Conservation (phyloP, 2,797 vertebrate species). For the Eulemur mongoz region DNA sequence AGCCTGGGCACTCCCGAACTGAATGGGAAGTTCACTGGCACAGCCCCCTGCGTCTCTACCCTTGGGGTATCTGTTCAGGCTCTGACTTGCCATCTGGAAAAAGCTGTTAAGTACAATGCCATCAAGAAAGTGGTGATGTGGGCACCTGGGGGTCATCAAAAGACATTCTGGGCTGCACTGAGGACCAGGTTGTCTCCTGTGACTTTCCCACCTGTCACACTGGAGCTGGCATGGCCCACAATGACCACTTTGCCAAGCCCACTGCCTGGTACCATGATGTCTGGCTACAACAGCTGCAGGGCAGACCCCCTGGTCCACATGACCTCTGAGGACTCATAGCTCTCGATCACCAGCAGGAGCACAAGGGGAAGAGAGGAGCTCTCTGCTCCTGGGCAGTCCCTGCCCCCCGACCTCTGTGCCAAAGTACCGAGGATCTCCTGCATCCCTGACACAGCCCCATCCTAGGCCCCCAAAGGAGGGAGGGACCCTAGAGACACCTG, state of each 20-base stretch:
- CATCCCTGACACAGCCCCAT: rapidly evolving
- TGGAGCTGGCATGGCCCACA: slow-evolving; percentile 91
- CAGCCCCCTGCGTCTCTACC: slow-evolving; percentile 93
- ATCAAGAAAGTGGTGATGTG: slow-evolving; percentile 92
- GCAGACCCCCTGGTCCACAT: not conserved
- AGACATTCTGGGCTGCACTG: slow-evolving; percentile 81
- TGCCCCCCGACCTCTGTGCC: not conserved
- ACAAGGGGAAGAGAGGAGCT: not conserved
- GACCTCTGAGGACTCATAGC: not conserved
- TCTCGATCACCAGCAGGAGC: not conserved
- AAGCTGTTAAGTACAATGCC: slow-evolving; percentile 87
- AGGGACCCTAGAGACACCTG: not conserved
- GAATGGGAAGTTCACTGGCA: slow-evolving; percentile 91
- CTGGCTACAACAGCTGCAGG: not conserved
- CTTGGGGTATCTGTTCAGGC: slow-evolving; percentile 93
- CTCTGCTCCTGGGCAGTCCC: not conserved
- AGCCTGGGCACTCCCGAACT: slow-evolving; percentile 87
- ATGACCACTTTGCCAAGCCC: slow-evolving; percentile 90
- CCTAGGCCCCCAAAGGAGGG: not conserved
- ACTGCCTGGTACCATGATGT: not conserved
- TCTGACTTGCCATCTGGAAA: slow-evolving; percentile 92
- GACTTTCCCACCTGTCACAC: slow-evolving; percentile 93
- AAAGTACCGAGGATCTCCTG: not conserved
- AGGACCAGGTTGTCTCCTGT: slow-evolving; percentile 90
- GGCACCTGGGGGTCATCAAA: slow-evolving; percentile 90